Percentiles rank a stretch among this genome's conserved stretches.
phyloP scores from a whole-genome alignment of 2,113 vertebrate genomes.

The Nesogale talazaci region DNA sequence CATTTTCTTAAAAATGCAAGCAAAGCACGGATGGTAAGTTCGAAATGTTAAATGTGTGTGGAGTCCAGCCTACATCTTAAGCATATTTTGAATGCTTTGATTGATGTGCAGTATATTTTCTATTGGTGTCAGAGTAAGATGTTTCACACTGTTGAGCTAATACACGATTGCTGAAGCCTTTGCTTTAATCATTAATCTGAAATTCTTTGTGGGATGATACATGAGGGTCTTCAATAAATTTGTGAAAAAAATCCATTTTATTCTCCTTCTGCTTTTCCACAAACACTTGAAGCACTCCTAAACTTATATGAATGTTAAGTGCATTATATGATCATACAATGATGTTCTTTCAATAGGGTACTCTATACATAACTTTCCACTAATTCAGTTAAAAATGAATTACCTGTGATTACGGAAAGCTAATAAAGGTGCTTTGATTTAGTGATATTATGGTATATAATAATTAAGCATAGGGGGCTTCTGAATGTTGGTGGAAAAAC shows the following conservation, averaged over 20 bases:
- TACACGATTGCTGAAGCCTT: slow-evolving; percentile 18
- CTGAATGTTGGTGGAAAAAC: too few relatives aligned
- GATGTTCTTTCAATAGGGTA: neutral
- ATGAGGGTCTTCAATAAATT: neutral
- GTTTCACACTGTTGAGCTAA: neutral
- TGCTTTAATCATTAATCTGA: slow-evolving; percentile 36
- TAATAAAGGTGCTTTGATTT: neutral
- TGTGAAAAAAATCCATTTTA: too few relatives aligned
- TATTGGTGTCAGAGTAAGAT: neutral
- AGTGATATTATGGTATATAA: slow-evolving; percentile 19
- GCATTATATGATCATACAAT: neutral
- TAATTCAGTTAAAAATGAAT: slow-evolving; percentile 50
- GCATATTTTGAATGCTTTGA: neutral
- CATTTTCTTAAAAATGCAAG: slow-evolving; percentile 33
- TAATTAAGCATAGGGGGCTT: too few relatives aligned
- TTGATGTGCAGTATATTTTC: neutral
- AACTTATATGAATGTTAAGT: neutral
- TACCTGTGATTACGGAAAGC: neutral
- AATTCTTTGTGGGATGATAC: slow-evolving; percentile 1
- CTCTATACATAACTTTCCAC: neutral
- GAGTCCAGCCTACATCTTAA: neutral
- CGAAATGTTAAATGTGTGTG: neutral
- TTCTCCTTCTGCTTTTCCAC: too few relatives aligned
- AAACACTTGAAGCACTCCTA: too few relatives aligned
- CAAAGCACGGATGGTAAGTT: neutral